A percentile compares a stretch with the other conserved stretches of the same genome.
phyloP scores from a whole-genome alignment of 2,797 vertebrate genomes.

The Anas bahamensis region DNA sequence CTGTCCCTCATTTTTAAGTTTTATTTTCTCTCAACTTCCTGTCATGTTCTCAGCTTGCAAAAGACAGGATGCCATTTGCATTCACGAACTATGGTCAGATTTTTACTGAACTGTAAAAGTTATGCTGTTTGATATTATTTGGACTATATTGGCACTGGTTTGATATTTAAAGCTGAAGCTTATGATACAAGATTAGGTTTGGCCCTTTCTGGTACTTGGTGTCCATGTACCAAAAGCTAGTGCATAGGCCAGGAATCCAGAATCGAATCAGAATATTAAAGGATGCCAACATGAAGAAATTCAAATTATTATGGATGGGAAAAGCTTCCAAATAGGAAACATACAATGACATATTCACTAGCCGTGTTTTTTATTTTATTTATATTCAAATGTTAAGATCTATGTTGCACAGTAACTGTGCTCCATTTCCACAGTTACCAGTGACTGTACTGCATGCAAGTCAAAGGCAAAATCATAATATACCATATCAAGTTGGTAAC shows the following conservation, averaged over 20 bases:
- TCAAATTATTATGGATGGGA: background rate
- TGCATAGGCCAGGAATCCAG: background rate
- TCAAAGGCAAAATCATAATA: background rate
- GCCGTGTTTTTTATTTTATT: background rate
- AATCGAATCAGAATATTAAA: background rate
- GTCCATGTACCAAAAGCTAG: background rate
- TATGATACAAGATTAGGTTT: background rate
- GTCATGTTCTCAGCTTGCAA: slow-evolving; percentile 7
- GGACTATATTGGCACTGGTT: background rate
- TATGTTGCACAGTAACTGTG: background rate
- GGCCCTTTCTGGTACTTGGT: background rate
- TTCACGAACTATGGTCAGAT: slow-evolving; percentile 12
- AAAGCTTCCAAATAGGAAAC: background rate
- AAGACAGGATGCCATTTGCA: slow-evolving; percentile 47
- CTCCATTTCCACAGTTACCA: background rate
- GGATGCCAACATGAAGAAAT: background rate
- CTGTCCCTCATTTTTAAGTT: background rate
- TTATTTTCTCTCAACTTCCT: slow-evolving; percentile 53
- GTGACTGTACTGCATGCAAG: background rate
- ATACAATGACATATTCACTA: background rate
- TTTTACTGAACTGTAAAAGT: slow-evolving; percentile 12
- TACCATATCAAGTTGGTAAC: background rate
- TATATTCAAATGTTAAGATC: too few species aligned
- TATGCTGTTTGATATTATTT: background rate
- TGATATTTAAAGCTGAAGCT: background rate